Percentiles rank a stretch among this genome's conserved stretches.
These are phyloP conservation scores for Natrix natrix DNA, from an alignment of 2,797 vertebrate species.

Conservation along the genomic window DNA sequence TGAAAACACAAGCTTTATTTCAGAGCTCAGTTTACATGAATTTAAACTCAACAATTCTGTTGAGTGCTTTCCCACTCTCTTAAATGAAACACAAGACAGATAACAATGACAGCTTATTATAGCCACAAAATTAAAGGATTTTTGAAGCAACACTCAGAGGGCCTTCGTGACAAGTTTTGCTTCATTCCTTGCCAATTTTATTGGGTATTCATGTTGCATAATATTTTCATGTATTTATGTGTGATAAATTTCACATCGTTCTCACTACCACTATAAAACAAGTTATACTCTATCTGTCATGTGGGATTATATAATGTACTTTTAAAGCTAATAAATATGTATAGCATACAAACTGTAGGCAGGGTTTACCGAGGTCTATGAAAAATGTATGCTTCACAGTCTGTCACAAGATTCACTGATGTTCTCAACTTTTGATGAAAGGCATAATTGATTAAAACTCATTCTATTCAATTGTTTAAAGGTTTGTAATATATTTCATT, in stretches of 20 bases:
- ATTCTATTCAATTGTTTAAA: constrained; percentile 22
- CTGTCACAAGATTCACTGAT: neutral
- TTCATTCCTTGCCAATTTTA: neutral
- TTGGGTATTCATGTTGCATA: neutral
- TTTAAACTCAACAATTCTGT: neutral
- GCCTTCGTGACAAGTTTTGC: neutral
- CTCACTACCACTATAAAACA: constrained; percentile 2
- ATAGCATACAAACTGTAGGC: constrained; percentile 23
- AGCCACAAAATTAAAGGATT: neutral
- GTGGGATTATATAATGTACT: constrained; percentile 5
- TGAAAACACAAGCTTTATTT: neutral
- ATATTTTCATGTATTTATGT: neutral
- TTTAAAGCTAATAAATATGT: constrained; percentile 18
- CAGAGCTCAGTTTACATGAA: neutral
- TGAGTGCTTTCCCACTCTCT: neutral
- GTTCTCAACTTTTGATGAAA: constrained; percentile 19
- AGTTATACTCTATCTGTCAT: neutral
- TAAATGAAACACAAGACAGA: neutral
- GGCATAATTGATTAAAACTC: neutral
- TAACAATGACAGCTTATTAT: neutral
- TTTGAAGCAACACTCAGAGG: neutral
- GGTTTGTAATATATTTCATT: constrained; percentile 14
- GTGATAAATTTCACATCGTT: neutral
- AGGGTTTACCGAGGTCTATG: constrained; percentile 19
- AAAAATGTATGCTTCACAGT: constrained; percentile 15